These are phyloP conservation scores for Drosophila pegasa DNA, from an alignment of 2,888 invertebrate species.

Conservation along the genomic window DNA sequence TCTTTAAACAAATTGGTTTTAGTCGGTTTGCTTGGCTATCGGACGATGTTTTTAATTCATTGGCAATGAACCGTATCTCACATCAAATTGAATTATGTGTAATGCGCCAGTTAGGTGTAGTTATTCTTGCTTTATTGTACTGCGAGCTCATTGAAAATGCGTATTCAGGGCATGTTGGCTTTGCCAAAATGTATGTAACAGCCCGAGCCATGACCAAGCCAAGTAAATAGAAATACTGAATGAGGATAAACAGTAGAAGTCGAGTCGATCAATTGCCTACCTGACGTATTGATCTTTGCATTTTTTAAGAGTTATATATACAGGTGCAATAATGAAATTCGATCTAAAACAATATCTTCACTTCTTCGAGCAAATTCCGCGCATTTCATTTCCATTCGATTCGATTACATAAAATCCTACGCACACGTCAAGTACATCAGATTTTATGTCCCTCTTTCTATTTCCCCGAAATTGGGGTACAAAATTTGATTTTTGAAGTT, in stretches of 20 bases:
- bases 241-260: background rate
- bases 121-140: slow-evolving; percentile 18
- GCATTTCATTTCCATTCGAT: background rate
- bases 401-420: background rate
- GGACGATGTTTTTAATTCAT: slow-evolving; percentile 52
- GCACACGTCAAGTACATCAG: background rate
- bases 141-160: background rate
- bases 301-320: too few relatives aligned
- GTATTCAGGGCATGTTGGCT: background rate
- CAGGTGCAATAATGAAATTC: too few relatives aligned
- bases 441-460: background rate
- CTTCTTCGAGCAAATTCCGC: background rate
- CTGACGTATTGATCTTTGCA: too few relatives aligned
- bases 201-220: too few relatives aligned
- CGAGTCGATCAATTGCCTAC: background rate
- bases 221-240: background rate
- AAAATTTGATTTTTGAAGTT: background rate
- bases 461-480: background rate
- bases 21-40: slow-evolving; percentile 42
- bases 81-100: slow-evolving; percentile 49
- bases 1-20: slow-evolving; percentile 41
- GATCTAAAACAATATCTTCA: too few relatives aligned
- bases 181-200: background rate
- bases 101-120: slow-evolving; percentile 41
- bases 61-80: slow-evolving; percentile 76